Evolutionary conservation across 2,888 invertebrate species (phyloP).

Genomic region (Podabrus alpinus): DNA sequence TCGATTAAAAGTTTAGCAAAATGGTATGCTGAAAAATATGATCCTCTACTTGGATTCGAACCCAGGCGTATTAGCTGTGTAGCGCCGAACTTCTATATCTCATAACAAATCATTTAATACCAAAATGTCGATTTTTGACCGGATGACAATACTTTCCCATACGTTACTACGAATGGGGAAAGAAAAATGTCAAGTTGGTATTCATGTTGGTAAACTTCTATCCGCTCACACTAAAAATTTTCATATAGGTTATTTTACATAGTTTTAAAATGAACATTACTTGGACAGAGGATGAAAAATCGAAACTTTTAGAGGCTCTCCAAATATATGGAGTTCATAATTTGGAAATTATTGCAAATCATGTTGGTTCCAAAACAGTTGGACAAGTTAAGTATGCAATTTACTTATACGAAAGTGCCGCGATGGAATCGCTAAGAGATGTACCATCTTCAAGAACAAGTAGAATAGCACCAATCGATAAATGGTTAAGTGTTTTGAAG

Average conservation of each 20-base stretch:
- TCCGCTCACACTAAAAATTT: not conserved
- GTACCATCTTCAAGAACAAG: not conserved
- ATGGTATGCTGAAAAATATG: too few relatives aligned
- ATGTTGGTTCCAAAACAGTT: not conserved
- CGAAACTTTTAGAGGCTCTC: not conserved
- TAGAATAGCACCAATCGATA: constrained; percentile 1
- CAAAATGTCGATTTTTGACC: too few relatives aligned
- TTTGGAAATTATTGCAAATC: not conserved
- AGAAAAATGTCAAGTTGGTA: not conserved
- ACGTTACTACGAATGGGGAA: too few relatives aligned
- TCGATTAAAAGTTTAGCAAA: too few relatives aligned
- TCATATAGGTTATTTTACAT: not conserved
- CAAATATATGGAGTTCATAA: constrained; percentile 3
- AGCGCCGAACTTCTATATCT: too few relatives aligned
- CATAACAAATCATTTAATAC: too few relatives aligned
- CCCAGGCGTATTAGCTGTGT: too few relatives aligned
- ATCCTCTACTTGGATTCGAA: too few relatives aligned
- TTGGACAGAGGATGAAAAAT: constrained; percentile 8
- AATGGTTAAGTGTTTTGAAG: constrained; percentile 5
- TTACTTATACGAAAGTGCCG: not conserved
- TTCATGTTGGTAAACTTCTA: not conserved
- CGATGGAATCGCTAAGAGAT: not conserved
- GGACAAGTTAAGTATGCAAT: constrained; percentile 3
- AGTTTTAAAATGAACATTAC: not conserved
- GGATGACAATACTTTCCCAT: too few relatives aligned